A percentile compares a stretch with the other conserved stretches of the same genome.
These are phyloP conservation scores for Chaenogobius annularis DNA, from an alignment of 2,113 vertebrate genomes.

Conservation along the genomic window DNA sequence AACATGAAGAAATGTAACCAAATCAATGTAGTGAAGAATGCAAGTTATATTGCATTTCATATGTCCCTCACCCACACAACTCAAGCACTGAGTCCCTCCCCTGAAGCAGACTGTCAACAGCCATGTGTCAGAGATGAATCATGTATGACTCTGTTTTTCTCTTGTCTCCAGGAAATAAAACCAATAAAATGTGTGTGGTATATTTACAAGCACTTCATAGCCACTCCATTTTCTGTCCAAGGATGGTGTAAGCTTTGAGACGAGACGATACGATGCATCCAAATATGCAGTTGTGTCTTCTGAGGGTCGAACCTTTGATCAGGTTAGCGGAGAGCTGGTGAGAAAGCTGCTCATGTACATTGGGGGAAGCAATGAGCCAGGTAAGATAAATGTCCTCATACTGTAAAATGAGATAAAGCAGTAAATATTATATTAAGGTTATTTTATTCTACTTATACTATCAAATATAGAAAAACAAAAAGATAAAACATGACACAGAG, in stretches of 20 bases:
- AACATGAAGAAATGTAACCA: slow-evolving; percentile 53
- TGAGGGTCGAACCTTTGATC: slow-evolving; percentile 84
- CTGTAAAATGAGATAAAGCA: background rate
- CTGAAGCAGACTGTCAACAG: slow-evolving; percentile 40
- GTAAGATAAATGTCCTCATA: slow-evolving; percentile 64
- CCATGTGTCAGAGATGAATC: slow-evolving; percentile 63
- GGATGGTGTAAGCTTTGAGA: slow-evolving; percentile 87
- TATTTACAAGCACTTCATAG: background rate
- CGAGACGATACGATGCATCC: slow-evolving; percentile 81
- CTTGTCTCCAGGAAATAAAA: slow-evolving; percentile 10
- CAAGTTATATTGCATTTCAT: slow-evolving; percentile 27
- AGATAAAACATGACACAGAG: too few species aligned
- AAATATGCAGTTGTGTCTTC: slow-evolving; percentile 81
- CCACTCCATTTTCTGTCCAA: slow-evolving; percentile 35
- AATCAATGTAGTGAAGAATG: slow-evolving; percentile 47
- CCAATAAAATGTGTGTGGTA: background rate
- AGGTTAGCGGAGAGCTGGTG: slow-evolving; percentile 83
- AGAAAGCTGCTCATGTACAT: slow-evolving; percentile 88
- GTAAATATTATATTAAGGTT: too few species aligned
- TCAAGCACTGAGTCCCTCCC: slow-evolving; percentile 19
- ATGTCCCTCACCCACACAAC: slow-evolving; percentile 19
- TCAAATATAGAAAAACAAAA: too few species aligned
- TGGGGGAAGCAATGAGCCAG: slow-evolving; percentile 86
- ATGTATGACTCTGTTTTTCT: slow-evolving; percentile 21
- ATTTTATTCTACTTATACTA: too few species aligned